Evolutionary conservation across 2,797 vertebrate species (phyloP).

Genomic region (Myotis daubentonii): DNA sequence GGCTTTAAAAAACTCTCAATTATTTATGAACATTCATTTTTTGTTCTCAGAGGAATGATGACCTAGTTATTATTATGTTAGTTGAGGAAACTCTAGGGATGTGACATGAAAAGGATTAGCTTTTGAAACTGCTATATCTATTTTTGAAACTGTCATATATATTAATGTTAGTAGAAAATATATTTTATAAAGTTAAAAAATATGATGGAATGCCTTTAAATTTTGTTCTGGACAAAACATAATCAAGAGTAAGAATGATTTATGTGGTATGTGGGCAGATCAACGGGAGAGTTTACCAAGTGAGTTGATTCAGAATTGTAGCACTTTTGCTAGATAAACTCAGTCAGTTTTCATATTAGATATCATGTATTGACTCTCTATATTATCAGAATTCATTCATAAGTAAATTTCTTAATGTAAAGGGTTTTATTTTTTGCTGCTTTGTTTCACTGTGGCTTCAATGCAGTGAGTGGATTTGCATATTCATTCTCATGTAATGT

Average conservation of each 20-base stretch:
- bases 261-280: background rate
- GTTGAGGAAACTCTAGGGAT: conserved; percentile 40
- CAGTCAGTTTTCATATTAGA: background rate
- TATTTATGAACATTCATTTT: conserved; percentile 71
- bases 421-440: background rate
- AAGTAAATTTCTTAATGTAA: background rate
- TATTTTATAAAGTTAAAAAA: conserved; percentile 10
- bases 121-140: conserved; percentile 30
- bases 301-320: background rate
- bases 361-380: background rate
- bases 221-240: background rate
- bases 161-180: background rate
- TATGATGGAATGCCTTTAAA: background rate
- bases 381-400: background rate
- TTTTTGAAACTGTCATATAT: background rate
- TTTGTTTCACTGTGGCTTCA: background rate
- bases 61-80: conserved; percentile 45
- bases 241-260: background rate
- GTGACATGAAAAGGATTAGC: conserved; percentile 46
- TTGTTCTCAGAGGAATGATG: conserved; percentile 63
- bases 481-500: background rate
- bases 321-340: background rate
- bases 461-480: background rate
- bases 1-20: conserved; percentile 54
- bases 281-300: background rate